Evolutionary conservation across 2,888 invertebrate genomes (phyloP), one percentile per base, ranked within the genome.

Genomic region (Chrysodeixis includens): DNA sequence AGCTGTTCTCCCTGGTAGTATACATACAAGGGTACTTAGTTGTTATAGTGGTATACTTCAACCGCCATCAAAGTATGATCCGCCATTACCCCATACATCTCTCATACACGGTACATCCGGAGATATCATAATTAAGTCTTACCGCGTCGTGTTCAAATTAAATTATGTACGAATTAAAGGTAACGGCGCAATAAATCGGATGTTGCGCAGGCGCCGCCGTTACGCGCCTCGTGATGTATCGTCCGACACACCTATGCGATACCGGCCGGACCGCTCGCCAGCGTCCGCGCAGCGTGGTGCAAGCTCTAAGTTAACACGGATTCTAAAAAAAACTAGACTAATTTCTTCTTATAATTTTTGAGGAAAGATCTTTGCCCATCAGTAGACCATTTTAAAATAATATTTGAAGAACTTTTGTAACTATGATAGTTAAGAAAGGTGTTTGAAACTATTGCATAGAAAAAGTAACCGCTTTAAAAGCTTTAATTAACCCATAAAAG

Each of bases 111-210:
- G 77, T 74, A 84, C 85, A 86, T 88, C 85, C 63, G 79, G 81
- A 83, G 91, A 89, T 92, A 92, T 92, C 90, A 92, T 92, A 92
- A 92, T 92, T 92, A 92, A 91, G 89, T 85, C 88, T 78, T 80
- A 74, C 77, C 79, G 89, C 85, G 88, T 86, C 90, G 87, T 92
- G 92, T 92, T 92, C 88, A 89, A 91, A 91, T 92, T 90, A 92
- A 92, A 90, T 93, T 92, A 93, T 92, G 91, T 91, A 86, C 81
- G 85, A 90, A 91, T 92, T 90, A 92, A 92, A 92, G 85, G 88
- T 91, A 89, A 91, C 84, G 86, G 86, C 85, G 81, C 86, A 82
- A 87, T 91, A 92, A 91, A 91, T 91, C 88, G 86, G 79, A 81
- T 79, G 82, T 72, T 81, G 86, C 84, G 84, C 87, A 83, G 87